A percentile compares a stretch with the other conserved stretches of the same genome.
phyloP scores from a whole-genome alignment of 2,113 vertebrate genomes.

The Nerophis lumbriciformis region DNA sequence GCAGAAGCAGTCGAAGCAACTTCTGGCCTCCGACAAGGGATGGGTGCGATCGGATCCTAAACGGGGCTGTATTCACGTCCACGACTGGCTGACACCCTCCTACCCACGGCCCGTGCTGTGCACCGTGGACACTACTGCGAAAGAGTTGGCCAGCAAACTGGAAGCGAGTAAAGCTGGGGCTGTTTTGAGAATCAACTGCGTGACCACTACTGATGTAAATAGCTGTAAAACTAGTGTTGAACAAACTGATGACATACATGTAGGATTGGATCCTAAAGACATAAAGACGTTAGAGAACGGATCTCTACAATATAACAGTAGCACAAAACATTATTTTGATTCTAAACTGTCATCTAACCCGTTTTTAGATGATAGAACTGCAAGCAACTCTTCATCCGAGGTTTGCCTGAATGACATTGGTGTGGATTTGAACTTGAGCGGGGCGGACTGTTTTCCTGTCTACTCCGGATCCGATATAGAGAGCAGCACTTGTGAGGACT shows the following conservation, averaged over 20 bases:
- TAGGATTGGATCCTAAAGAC: conserved; percentile 21
- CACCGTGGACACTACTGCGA: conserved; percentile 80
- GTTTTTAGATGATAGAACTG: conserved; percentile 41
- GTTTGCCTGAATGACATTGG: conserved; percentile 50
- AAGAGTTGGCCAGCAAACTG: conserved; percentile 75
- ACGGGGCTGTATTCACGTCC: conserved; percentile 84
- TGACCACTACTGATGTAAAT: conserved; percentile 30
- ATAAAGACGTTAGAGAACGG: conserved; percentile 35
- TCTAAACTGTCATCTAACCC: conserved; percentile 21
- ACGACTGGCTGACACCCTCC: conserved; percentile 71
- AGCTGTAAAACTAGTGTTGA: conserved; percentile 26
- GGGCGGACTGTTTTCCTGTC: conserved; percentile 47
- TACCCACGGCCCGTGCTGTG: conserved; percentile 83
- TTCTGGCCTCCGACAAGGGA: conserved; percentile 79
- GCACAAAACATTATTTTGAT: conserved; percentile 25
- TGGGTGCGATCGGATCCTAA: conserved; percentile 82
- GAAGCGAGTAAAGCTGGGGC: conserved; percentile 70
- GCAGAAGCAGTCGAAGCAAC: conserved; percentile 78
- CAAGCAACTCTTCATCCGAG: conserved; percentile 59
- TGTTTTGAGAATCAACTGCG: conserved; percentile 67
- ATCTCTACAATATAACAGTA: neutral
- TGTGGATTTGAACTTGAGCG: conserved; percentile 34
- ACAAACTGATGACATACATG: conserved; percentile 20
- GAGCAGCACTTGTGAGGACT: conserved; percentile 69
- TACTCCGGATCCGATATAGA: conserved; percentile 67